These are phyloP conservation scores for Epinephelus awoara DNA, from an alignment of 2,797 vertebrate genomes.

Conservation along the genomic window DNA sequence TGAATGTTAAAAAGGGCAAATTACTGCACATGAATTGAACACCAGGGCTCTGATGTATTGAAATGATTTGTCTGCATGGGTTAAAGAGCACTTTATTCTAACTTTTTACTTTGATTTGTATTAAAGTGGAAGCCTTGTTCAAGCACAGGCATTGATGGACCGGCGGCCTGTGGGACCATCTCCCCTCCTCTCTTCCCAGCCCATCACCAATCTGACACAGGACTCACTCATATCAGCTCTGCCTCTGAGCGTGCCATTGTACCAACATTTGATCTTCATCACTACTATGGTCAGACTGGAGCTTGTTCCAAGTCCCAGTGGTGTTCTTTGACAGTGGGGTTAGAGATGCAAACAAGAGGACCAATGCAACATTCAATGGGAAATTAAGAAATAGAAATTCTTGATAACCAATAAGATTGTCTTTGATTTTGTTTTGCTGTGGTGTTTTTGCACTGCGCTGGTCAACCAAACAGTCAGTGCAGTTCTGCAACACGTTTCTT, in stretches of 20 bases:
- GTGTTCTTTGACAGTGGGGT: background rate
- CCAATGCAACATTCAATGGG: background rate
- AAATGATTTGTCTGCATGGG: background rate
- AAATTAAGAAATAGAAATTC: background rate
- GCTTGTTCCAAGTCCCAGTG: background rate
- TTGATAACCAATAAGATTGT: background rate
- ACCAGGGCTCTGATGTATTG: too few species aligned
- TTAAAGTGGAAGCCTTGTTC: conserved; percentile 91
- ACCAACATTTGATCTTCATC: background rate
- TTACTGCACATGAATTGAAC: background rate
- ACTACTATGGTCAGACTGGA: background rate
- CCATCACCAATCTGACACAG: conserved; percentile 6
- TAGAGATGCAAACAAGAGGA: conserved; percentile 12
- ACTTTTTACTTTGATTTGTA: conserved; percentile 39
- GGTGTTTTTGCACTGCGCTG: background rate
- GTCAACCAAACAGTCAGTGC: background rate
- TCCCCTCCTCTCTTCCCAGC: conserved; percentile 20
- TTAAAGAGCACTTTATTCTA: background rate
- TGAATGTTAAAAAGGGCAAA: background rate
- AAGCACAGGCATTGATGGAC: conserved; percentile 85
- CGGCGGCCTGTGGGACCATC: conserved; percentile 23
- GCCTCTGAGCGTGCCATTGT: background rate
- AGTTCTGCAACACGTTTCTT: background rate
- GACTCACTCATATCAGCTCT: background rate
- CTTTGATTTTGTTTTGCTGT: conserved; percentile 1